A percentile compares a stretch with the other conserved stretches of the same genome.
Evolutionary conservation across 2,113 vertebrate species (phyloP).

Genomic region (Tinamus guttatus): DNA sequence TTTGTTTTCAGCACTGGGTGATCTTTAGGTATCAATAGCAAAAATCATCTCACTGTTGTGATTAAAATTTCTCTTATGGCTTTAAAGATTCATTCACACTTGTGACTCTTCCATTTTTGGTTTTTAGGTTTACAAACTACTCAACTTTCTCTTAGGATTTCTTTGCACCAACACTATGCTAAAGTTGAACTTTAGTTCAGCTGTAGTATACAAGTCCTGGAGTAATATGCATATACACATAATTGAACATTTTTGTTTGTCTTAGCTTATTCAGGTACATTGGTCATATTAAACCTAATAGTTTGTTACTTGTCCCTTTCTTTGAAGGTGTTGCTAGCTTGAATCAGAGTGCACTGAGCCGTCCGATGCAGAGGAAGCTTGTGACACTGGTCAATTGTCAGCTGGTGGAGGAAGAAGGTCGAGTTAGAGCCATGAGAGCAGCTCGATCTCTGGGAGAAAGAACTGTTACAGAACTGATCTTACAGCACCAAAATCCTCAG

Average conservation of each 20-base stretch:
- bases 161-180: neutral
- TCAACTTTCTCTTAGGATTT: neutral
- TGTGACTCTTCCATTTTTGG: neutral
- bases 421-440: slow-evolving; percentile 90
- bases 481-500: slow-evolving; percentile 87
- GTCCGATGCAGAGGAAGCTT: slow-evolving; percentile 97
- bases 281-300: neutral
- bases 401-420: slow-evolving; percentile 95
- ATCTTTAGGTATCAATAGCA: neutral
- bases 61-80: neutral
- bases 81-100: neutral
- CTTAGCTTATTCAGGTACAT: neutral
- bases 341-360: slow-evolving; percentile 91
- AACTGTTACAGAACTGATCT: slow-evolving; percentile 83
- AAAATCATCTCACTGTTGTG: neutral
- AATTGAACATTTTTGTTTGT: neutral
- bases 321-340: slow-evolving; percentile 85
- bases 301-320: neutral
- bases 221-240: neutral
- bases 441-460: slow-evolving; percentile 87
- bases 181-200: neutral
- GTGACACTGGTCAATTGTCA: slow-evolving; percentile 96
- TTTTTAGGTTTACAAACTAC: neutral
- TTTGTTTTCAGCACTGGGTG: neutral
- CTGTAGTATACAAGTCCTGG: neutral